A percentile compares a stretch with the other conserved stretches of the same genome.
Evolutionary conservation across 2,888 invertebrate species (phyloP).

Genomic region (Patella depressa): DNA sequence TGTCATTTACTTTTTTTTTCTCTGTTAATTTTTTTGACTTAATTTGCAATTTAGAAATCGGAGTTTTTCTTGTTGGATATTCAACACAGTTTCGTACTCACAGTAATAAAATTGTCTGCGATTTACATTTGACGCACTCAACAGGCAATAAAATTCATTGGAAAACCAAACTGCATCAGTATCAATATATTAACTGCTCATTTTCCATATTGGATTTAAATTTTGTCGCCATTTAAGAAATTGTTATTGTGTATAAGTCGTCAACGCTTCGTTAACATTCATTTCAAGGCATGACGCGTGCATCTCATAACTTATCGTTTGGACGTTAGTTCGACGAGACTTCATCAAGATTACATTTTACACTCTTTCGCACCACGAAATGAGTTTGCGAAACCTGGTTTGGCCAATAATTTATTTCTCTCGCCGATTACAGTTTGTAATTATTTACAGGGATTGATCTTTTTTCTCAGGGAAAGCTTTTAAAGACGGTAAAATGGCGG

Average conservation of each 20-base stretch:
- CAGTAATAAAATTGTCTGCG: too few species aligned
- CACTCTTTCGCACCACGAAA: constrained; percentile 2
- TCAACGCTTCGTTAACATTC: constrained; percentile 3
- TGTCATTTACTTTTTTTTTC: too few species aligned
- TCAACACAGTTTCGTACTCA: too few species aligned
- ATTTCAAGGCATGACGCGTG: constrained; percentile 9
- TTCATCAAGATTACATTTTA: constrained; percentile 10
- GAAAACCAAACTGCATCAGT: too few species aligned
- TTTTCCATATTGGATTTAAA: constrained; percentile 1
- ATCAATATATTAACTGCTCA: background rate
- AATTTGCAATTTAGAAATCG: too few species aligned
- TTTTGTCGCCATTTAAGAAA: background rate
- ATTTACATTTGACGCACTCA: too few species aligned
- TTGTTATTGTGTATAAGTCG: background rate
- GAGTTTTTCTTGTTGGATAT: too few species aligned
- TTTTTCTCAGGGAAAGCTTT: constrained; percentile 6
- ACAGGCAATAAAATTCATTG: too few species aligned
- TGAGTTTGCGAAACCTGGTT: constrained; percentile 12
- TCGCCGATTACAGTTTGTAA: constrained; percentile 22
- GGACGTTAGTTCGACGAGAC: constrained; percentile 4
- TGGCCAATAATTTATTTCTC: constrained; percentile 33
- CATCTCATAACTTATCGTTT: constrained; percentile 3
- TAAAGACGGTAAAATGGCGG: background rate
- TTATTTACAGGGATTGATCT: constrained; percentile 31
- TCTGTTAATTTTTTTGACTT: too few species aligned